Base-by-base conservation (phyloP, 2,888 invertebrate species). In the Chromoteleia sp. region DNA sequence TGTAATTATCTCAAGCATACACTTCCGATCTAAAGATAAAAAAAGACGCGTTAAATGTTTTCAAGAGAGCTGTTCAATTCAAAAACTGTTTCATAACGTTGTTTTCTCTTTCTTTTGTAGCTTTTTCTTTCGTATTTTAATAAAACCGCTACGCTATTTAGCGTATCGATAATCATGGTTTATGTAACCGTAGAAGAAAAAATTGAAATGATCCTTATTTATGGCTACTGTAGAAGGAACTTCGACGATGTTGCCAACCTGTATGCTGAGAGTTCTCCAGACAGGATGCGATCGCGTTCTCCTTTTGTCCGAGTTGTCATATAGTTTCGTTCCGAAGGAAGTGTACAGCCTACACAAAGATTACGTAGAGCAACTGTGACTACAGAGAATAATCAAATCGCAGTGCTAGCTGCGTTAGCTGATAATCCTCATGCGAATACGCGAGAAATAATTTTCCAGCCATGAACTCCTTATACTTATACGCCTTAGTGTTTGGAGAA, bases 401-500 rank as follows among this genome's bases (percentile, higher is more conserved):
- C 45, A 19, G 45, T 19, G 2, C 19, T 19, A 10, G 45, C 17
- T 19, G 45, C 45, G 2, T 6, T 45, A 19, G 45, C 45, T 19
- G 5, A 45, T 45, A 45, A 45, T 19, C 19, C 45, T 4, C 17
- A 17, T 19, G 19, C 12, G 19, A 19, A 19, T 19, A 7, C 10
- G 1, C 7, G 45, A 45, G 19, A 45, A 45, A 45, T 19, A 19
- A 5, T 19, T 17, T 7, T 3, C 1, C 8, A 45, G 2, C 17
- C 17, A 8, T 2, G 8, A 45, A 19, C 17, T 19, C 10, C 45
- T 12, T 19, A 19, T 8, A 17, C n/a, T n/a, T n/a, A n/a, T n/a
- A n/a, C n/a, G n/a, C n/a, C n/a, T 17, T 7, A 45, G 45, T 45
- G 45, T 45, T n/a, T 19, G 19, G 45, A 45, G 14, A 45, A 45